Base-by-base conservation (phyloP, 2,797 vertebrate species). In the Urophycis tenuis region DNA sequence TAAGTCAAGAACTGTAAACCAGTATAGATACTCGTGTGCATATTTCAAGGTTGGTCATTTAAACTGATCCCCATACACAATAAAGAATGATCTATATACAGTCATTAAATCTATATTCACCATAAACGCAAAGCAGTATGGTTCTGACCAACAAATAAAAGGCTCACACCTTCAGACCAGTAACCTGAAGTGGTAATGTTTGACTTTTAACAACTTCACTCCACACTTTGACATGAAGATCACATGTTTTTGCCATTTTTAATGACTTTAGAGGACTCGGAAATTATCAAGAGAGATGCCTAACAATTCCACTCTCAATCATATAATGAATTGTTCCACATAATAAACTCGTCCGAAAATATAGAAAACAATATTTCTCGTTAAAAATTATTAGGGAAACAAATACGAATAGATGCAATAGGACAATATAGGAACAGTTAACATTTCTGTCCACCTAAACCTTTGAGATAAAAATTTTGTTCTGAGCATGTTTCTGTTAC, bases 141-240 rank as follows among this genome's bases (percentile, higher is more conserved):
- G 22, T 60, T 60, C 53, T 60, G 22, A n/a, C n/a, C n/a, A n/a
- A n/a, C 8, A 60, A 7, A 19, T 5, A 49, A 49, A 49, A 49
- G 17, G 17, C 22, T 12, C 45, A 60, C 22, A 60, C 22, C 53
- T n/a, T n/a, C 4, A 53, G 49, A 53, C 22, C 19, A 22, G 49
- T 22, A 53, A 53, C 49, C 49, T 60, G 6, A n/a, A 60, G 53
- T 25, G 53, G 53, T 60, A 67, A 67, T 67, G 60, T 67, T 67
- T 67, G 60, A 67, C 60, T 67, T 67, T 67, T 67, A 67, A 67
- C 60, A 67, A 67, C 53, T 60, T 60, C 53, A 60, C 25, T 60
- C 19, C 22, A n/a, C 19, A 60, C 60, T 11, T 53, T 67, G 60
- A 29, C 60, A 29, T 29, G 60, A 25, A 64, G 53, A 67, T 67